Evolutionary conservation across 1,140 invertebrate species (phyloP), one percentile per base, ranked within the genome.

Genomic region (Leptoteleia sp.): DNA sequence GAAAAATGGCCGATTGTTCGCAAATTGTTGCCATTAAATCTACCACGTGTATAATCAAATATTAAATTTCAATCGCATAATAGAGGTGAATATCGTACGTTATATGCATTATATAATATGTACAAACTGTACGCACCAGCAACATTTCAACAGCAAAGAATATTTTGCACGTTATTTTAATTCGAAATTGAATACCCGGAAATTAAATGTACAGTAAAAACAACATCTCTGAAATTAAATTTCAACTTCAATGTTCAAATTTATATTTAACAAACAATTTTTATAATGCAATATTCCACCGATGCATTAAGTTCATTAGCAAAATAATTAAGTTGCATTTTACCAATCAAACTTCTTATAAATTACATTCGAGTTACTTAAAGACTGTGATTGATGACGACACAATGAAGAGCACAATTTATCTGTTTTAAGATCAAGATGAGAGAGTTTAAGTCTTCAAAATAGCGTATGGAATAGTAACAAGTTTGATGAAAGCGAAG

Each of bases 51-150:
- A 61, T 61, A 47, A 61, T 61, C 55, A 61, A 61, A 61, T 61
- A 61, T 61, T 61, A 61, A 61, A 61, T 61, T 61, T 61, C 55
- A 61, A 47, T 61, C 55, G 55, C 15, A 47, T 47, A 61, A 47
- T 61, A 47, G 40, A 35, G 40, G 55, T 29, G 55, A 61, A 61
- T 47, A 47, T 35, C 55, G 55, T 47, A 19, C 29, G 17, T 61
- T 43, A 43, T 59, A 59, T 59, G 40, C 54, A 43, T 59, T 59
- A 59, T 59, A 59, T 45, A 61, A 57, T 43, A 57, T 47, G 42
- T 35, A 61, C 43, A 61, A 61, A 61, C 40, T 61, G 27, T 37
- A 12, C 15, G n/a, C 29, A 22, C 38, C 25, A 15, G 35, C 5
- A 43, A 59, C 27, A 22, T 59, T 43, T 59, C 50, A 55, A 13